Conservation (phyloP, 2,888 invertebrate genomes). For the Odontothrips loti region DNA sequence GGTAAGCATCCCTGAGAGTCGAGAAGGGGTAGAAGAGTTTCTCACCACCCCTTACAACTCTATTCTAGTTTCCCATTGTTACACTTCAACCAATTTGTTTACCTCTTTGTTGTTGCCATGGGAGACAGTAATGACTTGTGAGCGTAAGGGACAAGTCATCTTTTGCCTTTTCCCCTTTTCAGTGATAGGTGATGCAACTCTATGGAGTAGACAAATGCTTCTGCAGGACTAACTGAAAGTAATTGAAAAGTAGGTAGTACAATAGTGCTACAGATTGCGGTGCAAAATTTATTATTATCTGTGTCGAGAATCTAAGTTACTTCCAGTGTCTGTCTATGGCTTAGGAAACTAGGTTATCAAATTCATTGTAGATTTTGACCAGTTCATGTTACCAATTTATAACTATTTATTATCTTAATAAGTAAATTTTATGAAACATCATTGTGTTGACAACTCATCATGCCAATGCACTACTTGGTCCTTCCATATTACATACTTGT, state of each 20-base stretch:
- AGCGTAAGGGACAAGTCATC: too few species aligned
- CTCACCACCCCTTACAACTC: too few species aligned
- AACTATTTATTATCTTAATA: not conserved
- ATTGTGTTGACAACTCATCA: not conserved
- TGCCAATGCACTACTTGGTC: not conserved
- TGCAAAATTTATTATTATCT: not conserved
- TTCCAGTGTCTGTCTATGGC: not conserved
- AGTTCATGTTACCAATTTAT: not conserved
- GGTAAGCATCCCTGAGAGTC: too few species aligned
- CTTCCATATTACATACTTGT: not conserved
- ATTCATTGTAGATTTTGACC: not conserved
- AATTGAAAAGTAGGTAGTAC: not conserved
- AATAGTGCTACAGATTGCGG: not conserved
- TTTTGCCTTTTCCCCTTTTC: too few species aligned
- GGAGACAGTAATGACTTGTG: too few species aligned
- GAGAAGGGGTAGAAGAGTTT: too few species aligned
- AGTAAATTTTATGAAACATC: not conserved
- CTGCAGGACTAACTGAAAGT: not conserved
- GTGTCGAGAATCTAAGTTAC: not conserved
- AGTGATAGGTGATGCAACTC: too few species aligned
- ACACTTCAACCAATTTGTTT: too few species aligned
- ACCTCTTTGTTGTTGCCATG: too few species aligned
- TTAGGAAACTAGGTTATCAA: not conserved
- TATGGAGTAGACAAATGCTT: not conserved
- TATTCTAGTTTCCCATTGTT: too few species aligned